Evolutionary conservation across 2,888 invertebrate species (phyloP), one percentile per base, ranked within the genome.

Genomic region (Harmothoe impar): DNA sequence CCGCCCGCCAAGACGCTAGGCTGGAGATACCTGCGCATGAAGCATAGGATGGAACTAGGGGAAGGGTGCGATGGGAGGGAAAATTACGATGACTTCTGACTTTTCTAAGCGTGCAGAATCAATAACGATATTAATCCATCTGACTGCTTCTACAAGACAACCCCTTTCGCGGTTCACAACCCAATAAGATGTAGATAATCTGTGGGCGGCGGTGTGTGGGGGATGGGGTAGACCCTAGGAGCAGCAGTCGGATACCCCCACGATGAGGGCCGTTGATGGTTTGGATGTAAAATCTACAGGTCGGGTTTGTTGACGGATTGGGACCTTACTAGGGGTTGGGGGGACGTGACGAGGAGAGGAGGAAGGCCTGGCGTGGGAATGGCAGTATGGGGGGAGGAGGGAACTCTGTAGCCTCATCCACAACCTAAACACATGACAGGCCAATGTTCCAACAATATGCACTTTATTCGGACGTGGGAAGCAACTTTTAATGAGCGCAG

Each of bases 91-190:
- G 43, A 35, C 43, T 33, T 43, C 17, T 43, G 81, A 81, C 81
- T 81, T 81, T 81, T 81, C 35, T 81, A 7, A 43, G 81, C 5
- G 72, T 17, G 35, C 17, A 17, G 20, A 81, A 81, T 81, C 81
- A 43, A 81, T 81, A 81, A 81, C 35, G 15, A 43, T 81, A 81
- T 81, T 81, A 81, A 43, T 81, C 81, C 81, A 43, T 20, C 20
- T 25, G 81, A 81, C 81, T 81, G 81, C 33, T 33, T 35, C 33
- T 81, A 81, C 81, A 81, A n/a, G 81, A 35, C 81, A 43, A 77
- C 81, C 81, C 81, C 81, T 33, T 81, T 81, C 81, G 15, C n/a
- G 33, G 43, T 35, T 31, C 81, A 17, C 35, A 43, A 33, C n/a
- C 3, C 23, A 43, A 10, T 81, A 81, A 81, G 25, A 52, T 52